Evolutionary conservation across 2,113 vertebrate species (phyloP).

Genomic region (Melanerpes formicivorus): DNA sequence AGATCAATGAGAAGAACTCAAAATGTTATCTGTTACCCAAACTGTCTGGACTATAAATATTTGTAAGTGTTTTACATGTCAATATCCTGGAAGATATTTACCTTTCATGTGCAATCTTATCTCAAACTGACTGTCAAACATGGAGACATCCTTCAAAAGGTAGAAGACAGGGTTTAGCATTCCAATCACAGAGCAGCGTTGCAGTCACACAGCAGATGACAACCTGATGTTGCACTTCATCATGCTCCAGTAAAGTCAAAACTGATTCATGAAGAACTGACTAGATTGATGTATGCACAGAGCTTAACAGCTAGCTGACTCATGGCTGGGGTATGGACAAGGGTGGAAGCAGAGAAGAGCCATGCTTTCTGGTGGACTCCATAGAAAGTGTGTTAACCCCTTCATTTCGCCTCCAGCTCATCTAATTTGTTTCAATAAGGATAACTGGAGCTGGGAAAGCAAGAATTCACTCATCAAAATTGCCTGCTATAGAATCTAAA

Average conservation of each 20-base stretch:
- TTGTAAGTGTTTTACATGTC: not conserved
- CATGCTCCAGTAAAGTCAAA: not conserved
- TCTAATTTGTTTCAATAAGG: not conserved
- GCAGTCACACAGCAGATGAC: not conserved
- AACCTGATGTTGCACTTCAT: not conserved
- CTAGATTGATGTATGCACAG: not conserved
- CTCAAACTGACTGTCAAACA: not conserved
- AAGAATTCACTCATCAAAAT: not conserved
- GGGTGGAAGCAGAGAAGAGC: not conserved
- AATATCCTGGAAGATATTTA: not conserved
- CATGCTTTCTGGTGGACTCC: not conserved
- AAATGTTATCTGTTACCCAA: slow-evolving; percentile 32
- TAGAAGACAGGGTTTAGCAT: not conserved
- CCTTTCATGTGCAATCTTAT: not conserved
- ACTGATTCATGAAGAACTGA: not conserved
- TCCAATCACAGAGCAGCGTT: not conserved
- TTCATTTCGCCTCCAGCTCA: not conserved
- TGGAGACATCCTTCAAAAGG: not conserved
- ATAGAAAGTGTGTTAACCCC: not conserved
- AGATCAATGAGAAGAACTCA: not conserved
- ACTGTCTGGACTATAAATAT: not conserved
- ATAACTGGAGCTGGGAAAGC: not conserved
- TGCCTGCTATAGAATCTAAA: not conserved
- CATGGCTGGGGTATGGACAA: accelerated
- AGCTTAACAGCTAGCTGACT: not conserved